These are phyloP conservation scores for Hiodon tergisus DNA, from an alignment of 2,113 vertebrate species.

Conservation along the genomic window DNA sequence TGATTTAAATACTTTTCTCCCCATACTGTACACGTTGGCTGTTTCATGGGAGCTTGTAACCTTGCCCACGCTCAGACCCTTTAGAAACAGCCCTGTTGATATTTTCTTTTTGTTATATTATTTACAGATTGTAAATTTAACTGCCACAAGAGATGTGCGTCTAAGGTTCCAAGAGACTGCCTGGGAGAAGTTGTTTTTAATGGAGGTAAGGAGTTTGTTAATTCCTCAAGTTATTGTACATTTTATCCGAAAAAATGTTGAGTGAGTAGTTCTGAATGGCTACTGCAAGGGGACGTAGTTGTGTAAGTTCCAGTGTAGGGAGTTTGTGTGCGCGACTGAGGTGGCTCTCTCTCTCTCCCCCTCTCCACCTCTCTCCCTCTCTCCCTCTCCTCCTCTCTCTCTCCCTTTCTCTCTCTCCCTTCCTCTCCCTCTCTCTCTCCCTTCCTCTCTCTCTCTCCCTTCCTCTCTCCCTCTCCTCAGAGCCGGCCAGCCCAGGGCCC, in stretches of 20 bases:
- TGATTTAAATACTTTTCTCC: too few species aligned
- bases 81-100: not conserved
- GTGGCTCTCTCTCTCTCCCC: not conserved
- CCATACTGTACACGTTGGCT: too few species aligned
- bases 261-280: not conserved
- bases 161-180: conserved; percentile 94
- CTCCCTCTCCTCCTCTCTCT: not conserved
- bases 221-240: not conserved
- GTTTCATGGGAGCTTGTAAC: too few species aligned
- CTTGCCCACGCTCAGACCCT: too few species aligned
- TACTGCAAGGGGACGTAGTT: too few species aligned
- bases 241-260: not conserved
- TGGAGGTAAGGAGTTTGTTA: conserved; percentile 68
- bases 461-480: conserved; percentile 46
- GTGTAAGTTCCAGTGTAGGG: too few species aligned
- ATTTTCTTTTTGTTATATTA: conserved; percentile 19
- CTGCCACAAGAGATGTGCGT: conserved; percentile 92
- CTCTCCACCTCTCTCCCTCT: not conserved
- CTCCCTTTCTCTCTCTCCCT: not conserved
- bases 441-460: not conserved
- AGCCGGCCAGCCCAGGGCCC: conserved; percentile 82
- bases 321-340: too few species aligned
- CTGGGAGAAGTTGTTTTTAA: conserved; percentile 92
- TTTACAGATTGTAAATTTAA: conserved; percentile 90
- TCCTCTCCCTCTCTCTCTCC: not conserved